Conservation (phyloP, 2,797 vertebrate genomes). For the Sebastes kiyomatsui region DNA sequence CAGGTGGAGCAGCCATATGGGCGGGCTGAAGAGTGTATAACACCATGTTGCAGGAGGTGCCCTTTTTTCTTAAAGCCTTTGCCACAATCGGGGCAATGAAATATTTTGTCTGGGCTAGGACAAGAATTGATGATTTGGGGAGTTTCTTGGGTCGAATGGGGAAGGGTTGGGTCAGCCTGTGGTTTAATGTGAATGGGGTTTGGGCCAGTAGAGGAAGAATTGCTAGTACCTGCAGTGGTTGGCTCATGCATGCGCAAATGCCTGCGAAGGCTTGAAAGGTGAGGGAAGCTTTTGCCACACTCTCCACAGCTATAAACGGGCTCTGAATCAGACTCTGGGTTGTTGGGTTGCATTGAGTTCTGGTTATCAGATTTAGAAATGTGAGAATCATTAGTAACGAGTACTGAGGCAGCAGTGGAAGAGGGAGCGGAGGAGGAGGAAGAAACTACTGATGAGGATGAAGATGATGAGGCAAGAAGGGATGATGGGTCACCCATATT, state of each 20-base stretch:
- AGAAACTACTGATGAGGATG: slow-evolving; percentile 85
- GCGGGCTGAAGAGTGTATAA: slow-evolving; percentile 91
- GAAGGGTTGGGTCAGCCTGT: slow-evolving; percentile 82
- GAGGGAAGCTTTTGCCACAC: slow-evolving; percentile 93
- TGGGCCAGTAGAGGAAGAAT: slow-evolving; percentile 75
- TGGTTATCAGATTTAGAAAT: slow-evolving; percentile 82
- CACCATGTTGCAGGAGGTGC: slow-evolving; percentile 93
- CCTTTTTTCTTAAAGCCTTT: slow-evolving; percentile 96
- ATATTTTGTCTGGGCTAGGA: slow-evolving; percentile 87
- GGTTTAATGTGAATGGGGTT: slow-evolving; percentile 84
- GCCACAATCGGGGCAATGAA: slow-evolving; percentile 92
- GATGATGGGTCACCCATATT: slow-evolving; percentile 82
- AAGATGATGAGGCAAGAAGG: slow-evolving; percentile 82
- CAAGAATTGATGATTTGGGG: slow-evolving; percentile 76
- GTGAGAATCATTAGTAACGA: slow-evolving; percentile 85
- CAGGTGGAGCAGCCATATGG: slow-evolving; percentile 93
- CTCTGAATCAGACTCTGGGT: slow-evolving; percentile 81
- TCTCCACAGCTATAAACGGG: slow-evolving; percentile 91
- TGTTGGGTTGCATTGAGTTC: slow-evolving; percentile 77
- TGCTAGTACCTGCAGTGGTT: slow-evolving; percentile 85
- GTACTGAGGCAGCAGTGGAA: slow-evolving; percentile 84
- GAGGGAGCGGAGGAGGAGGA: slow-evolving; percentile 85
- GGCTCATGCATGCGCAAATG: slow-evolving; percentile 95
- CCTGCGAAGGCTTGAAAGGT: slow-evolving; percentile 94
- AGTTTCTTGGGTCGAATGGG: slow-evolving; percentile 86